Evolutionary conservation across 2,888 invertebrate species (phyloP), one percentile per base, ranked within the genome.

Genomic region (Phymatocera aterrima): DNA sequence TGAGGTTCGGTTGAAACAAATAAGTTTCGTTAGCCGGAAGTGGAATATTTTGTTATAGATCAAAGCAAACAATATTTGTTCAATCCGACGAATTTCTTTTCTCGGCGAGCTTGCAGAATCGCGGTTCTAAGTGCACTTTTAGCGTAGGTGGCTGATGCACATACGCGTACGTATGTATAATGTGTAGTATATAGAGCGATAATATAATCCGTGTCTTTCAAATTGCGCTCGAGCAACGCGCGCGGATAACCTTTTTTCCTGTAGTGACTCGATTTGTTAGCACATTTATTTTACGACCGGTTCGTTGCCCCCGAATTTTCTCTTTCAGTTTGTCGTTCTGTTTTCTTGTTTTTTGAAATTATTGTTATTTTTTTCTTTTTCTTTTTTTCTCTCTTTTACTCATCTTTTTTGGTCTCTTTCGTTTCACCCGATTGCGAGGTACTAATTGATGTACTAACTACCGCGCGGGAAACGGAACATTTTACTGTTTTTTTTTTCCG

Each of bases 371-470:
- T 24, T 46, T 68, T 43, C 10, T 24, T 28, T 64, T 6, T 68
- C n/a, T 28, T 1, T 43, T n/a, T 48, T 3, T 28, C 12, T 28
- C 8, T 34, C 34, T 64, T 37, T 61, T 34, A 4, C 31, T 64
- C 34, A 15, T n/a, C 31, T 61, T 60, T 60, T 64, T 64, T n/a
- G n/a, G n/a, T n/a, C n/a, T 28, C 24, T 28, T 18, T 48, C 15
- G 5, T 18, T 28, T 5, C 43, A 43, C n/a, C 48, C 28, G 48
- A 31, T 70, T 51, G 10, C 48, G n/a, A 48, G 70, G 70, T 70
- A 51, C 70, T 70, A 70, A 70, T 70, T 70, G 70, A 70, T 51
- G 48, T 48, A 70, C 70, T 40, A 70, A 70, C 70, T 37, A 10
- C 61, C 40, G 31, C 51, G 31, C n/a, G 48, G 51, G 31, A 21